These are phyloP conservation scores for Copsychus sechellarum DNA, from an alignment of 2,113 vertebrate genomes.

Conservation along the genomic window DNA sequence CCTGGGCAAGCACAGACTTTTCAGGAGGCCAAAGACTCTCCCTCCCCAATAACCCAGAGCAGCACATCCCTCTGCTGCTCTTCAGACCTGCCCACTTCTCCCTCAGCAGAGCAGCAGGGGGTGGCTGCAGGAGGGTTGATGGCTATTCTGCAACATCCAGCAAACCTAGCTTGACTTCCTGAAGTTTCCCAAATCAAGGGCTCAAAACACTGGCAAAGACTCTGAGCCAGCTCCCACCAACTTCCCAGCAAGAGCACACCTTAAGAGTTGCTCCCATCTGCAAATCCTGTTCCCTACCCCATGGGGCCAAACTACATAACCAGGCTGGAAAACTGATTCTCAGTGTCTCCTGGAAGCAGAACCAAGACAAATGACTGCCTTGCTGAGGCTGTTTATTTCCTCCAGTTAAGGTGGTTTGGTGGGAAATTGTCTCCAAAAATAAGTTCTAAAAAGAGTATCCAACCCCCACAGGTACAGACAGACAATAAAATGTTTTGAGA, in stretches of 20 bases:
- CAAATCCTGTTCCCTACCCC: not conserved
- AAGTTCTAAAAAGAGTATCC: not conserved
- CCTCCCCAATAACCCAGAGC: not conserved
- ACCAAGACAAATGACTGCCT: not conserved
- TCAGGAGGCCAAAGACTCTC: not conserved
- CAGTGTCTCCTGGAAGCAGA: not conserved
- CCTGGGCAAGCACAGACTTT: not conserved
- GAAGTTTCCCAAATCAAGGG: not conserved
- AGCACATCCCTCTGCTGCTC: not conserved
- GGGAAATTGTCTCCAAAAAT: not conserved
- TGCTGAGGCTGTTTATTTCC: not conserved
- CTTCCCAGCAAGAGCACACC: not conserved
- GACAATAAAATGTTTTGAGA: constrained; percentile 8
- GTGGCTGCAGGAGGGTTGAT: not conserved
- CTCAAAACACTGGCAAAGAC: not conserved
- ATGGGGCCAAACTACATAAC: not conserved
- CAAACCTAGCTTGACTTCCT: not conserved
- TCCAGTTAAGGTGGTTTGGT: not conserved
- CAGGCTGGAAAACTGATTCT: not conserved
- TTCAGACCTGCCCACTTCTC: not conserved
- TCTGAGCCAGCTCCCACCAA: not conserved
- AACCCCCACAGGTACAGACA: constrained; percentile 4
- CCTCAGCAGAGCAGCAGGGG: not conserved
- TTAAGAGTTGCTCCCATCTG: not conserved
- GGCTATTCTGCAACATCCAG: not conserved